A percentile compares a stretch with the other conserved stretches of the same genome.
phyloP scores from a whole-genome alignment of 1,140 invertebrate genomes.

The Propsilocerus akamusi region DNA sequence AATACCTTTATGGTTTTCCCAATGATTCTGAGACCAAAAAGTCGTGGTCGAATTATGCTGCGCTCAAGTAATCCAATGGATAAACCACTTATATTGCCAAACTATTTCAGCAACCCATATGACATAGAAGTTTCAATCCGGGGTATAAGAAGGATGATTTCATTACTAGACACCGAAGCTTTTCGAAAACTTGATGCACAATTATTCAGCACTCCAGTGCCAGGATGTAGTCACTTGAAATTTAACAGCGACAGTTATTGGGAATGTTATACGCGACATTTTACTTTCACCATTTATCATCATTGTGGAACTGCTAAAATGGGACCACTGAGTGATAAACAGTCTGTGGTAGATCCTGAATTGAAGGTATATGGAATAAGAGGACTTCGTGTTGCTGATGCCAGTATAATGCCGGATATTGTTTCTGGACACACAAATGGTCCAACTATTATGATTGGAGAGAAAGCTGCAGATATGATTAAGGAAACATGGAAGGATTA shows the following conservation, averaged over 20 bases:
- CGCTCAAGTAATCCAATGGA: conserved; percentile 45
- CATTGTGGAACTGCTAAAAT: conserved; percentile 71
- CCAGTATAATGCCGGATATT: conserved; percentile 44
- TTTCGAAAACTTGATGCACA: conserved; percentile 36
- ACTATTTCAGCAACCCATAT: conserved; percentile 48
- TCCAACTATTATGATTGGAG: conserved; percentile 49
- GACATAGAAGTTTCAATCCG: conserved; percentile 41
- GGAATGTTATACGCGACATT: conserved; percentile 43
- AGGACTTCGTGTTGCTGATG: conserved; percentile 52
- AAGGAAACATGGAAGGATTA: conserved; percentile 30
- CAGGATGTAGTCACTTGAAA: conserved; percentile 38
- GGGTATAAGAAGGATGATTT: conserved; percentile 37
- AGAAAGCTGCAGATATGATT: conserved; percentile 45
- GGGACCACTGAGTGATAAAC: conserved; percentile 44
- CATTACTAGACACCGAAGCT: conserved; percentile 33
- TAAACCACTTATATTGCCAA: conserved; percentile 65
- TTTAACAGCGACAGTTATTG: conserved; percentile 52
- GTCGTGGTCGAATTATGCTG: conserved; percentile 47
- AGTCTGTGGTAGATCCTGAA: conserved; percentile 49
- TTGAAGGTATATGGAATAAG: conserved; percentile 46
- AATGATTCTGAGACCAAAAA: conserved; percentile 56
- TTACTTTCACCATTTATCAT: conserved; percentile 58
- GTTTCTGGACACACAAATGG: conserved; percentile 44
- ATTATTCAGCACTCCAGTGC: conserved; percentile 37
- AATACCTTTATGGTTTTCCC: conserved; percentile 44